Evolutionary conservation across 2,888 invertebrate genomes (phyloP), one percentile per base, ranked within the genome.

Genomic region (Athalia circularis): DNA sequence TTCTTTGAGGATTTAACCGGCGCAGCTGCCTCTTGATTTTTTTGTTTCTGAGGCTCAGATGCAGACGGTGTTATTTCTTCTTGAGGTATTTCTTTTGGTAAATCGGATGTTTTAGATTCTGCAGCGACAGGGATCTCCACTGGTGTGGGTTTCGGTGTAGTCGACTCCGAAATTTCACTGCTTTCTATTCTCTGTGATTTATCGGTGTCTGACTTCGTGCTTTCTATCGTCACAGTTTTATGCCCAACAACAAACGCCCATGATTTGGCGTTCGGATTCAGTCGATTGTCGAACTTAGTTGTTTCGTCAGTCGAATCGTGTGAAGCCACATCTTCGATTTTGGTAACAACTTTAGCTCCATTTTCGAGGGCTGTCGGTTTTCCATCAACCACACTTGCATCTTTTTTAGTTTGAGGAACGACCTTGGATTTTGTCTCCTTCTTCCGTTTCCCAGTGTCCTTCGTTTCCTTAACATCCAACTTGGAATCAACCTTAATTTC

Each of bases 191-290:
- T 80, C 54, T 67, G 77, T 11, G 52, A 67, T 7, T 65, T 77
- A 45, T 82, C 80, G 5, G 57, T 68, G 8, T 82, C 80, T 47
- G 43, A 43, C 5, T 59, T 62, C 57, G 8, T 70, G 54, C 15
- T 64, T 70, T 84, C 82, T 0, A 29, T 29, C 29, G 65, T 15
- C 5, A 29, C 47, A 9, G 54, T 80, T 78, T 81, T 85, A 6
- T 75, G 80, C 8, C 85, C 80, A 48, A 87, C 87, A 1, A 89
- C 77, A 8, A 86, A 85, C 47, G 87, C 87, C 89, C 88, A 88
- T 0, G 89, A 86, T 82, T 88, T 88, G 13, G 80, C 82, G 29
- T 80, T 84, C 2, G 83, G 78, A 77, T 82, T 80, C 8, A 82
- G 45, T 65, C 80, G 82, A 62, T 61, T 76, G 29, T 81, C 80